Evolutionary conservation across 1,140 invertebrate genomes (phyloP).

Genomic region (Probaryconus sp.): DNA sequence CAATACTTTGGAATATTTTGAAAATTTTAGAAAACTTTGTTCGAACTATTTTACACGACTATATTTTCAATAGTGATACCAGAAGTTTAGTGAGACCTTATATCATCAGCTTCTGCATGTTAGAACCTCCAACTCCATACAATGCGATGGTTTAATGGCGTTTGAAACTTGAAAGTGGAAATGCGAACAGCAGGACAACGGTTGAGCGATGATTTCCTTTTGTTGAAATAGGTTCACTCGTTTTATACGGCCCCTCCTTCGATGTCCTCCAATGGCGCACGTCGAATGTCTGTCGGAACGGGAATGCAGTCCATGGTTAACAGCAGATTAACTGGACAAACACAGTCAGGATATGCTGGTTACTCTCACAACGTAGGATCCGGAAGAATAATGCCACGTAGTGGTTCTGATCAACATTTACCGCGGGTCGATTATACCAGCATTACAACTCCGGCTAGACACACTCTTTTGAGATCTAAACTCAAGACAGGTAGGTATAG

Average conservation of each 20-base stretch:
- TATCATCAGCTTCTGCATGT: constrained; percentile 47
- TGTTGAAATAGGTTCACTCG: constrained; percentile 82
- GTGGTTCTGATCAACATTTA: constrained; percentile 90
- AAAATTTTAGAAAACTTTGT: background rate
- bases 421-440: constrained; percentile 88
- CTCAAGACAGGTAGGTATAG: constrained; percentile 81
- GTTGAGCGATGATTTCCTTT: constrained; percentile 27
- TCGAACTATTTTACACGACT: background rate
- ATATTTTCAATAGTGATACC: background rate
- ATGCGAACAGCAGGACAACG: background rate
- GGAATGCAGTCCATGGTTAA: constrained; percentile 75
- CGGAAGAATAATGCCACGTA: constrained; percentile 84
- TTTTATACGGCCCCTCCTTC: constrained; percentile 84
- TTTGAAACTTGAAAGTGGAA: constrained; percentile 19
- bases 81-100: constrained; percentile 19
- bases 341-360: constrained; percentile 75
- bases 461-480: constrained; percentile 86
- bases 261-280: constrained; percentile 76
- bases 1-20: background rate
- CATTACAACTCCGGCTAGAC: constrained; percentile 83
- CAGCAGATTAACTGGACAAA: constrained; percentile 73
- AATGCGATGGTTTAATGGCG: constrained; percentile 21
- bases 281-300: constrained; percentile 80
- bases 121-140: constrained; percentile 14
- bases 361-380: constrained; percentile 78